A percentile compares a stretch with the other conserved stretches of the same genome.
These are phyloP conservation scores for Ctenoplectra terminalis DNA, from an alignment of 1,140 invertebrate species.

Conservation along the genomic window DNA sequence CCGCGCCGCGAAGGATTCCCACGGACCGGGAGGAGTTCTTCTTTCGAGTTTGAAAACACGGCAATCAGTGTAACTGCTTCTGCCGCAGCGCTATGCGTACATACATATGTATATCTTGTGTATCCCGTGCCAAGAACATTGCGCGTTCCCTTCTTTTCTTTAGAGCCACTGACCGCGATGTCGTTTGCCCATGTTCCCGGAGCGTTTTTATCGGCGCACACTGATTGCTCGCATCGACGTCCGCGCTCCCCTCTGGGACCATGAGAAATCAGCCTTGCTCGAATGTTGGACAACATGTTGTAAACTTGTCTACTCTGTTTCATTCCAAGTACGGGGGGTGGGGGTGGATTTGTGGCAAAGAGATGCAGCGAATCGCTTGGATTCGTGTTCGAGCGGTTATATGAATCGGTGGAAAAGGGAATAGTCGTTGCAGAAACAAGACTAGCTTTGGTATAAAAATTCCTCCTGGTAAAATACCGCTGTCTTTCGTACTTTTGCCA, in stretches of 20 bases:
- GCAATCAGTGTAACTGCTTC: conserved; percentile 80
- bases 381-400: background rate
- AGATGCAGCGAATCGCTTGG: background rate
- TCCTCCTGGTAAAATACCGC: too few relatives aligned
- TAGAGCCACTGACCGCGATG: conserved; percentile 14
- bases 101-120: conserved; percentile 46
- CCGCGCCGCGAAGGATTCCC: conserved; percentile 75
- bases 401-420: too few relatives aligned
- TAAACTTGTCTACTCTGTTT: conserved; percentile 10
- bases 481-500: too few relatives aligned
- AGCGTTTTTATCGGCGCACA: conserved; percentile 20
- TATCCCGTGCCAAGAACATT: conserved; percentile 54
- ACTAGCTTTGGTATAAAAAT: too few relatives aligned
- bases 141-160: conserved; percentile 8
- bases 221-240: conserved; percentile 38
- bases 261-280: conserved; percentile 1
- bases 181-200: conserved; percentile 8
- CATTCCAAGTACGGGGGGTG: background rate
- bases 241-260: conserved; percentile 12
- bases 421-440: too few relatives aligned
- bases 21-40: conserved; percentile 78
- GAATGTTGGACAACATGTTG: background rate
- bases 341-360: background rate
- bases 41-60: conserved; percentile 80
- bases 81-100: conserved; percentile 71